These are phyloP conservation scores for Geodia barretti DNA, from an alignment of 37 sponge, comb jelly and placozoan genomes.

Conservation along the genomic window DNA sequence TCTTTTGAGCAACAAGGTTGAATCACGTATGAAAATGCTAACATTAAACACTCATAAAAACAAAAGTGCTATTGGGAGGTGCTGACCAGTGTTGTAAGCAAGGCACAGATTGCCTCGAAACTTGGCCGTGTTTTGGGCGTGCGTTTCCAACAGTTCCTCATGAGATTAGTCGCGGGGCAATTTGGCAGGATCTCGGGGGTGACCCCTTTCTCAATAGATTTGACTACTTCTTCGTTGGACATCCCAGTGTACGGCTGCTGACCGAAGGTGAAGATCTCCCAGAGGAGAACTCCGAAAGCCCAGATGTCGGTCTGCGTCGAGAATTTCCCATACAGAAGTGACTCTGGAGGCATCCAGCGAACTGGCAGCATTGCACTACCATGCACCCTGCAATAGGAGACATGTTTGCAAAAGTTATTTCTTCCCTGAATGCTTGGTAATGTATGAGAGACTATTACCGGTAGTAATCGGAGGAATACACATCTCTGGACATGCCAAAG, in stretches of 20 bases:
- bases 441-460: constrained; percentile 9
- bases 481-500: constrained; percentile 60
- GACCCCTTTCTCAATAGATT: constrained; percentile 16
- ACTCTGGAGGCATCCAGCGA: constrained; percentile 73
- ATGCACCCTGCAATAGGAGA: constrained; percentile 17
- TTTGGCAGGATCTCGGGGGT: constrained; percentile 14
- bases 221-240: constrained; percentile 49
- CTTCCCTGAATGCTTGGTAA: background rate
- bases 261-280: constrained; percentile 73
- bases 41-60: background rate
- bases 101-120: constrained; percentile 3
- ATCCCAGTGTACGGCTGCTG: constrained; percentile 48
- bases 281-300: constrained; percentile 65
- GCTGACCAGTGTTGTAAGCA: background rate
- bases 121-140: constrained; percentile 35
- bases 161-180: constrained; percentile 25
- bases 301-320: constrained; percentile 49
- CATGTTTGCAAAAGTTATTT: background rate
- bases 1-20: background rate
- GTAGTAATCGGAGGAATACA: constrained; percentile 41
- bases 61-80: background rate
- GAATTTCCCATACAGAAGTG: constrained; percentile 55
- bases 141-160: constrained; percentile 55
- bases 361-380: constrained; percentile 49
- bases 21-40: background rate